Percentiles rank a stretch among this genome's conserved stretches.
Conservation (phyloP, 2,113 vertebrate species). For the Notothenia coriiceps region DNA sequence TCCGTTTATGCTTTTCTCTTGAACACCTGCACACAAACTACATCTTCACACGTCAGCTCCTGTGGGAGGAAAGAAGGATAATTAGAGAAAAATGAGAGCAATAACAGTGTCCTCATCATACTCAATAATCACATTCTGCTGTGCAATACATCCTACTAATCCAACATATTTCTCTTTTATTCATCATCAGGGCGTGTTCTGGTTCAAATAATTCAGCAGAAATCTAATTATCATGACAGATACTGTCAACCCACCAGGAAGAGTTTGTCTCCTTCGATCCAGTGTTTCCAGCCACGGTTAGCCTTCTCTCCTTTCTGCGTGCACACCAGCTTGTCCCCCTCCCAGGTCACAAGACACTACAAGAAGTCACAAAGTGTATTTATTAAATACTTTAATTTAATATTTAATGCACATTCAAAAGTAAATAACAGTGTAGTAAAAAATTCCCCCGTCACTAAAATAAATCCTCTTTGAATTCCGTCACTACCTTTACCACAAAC, state of each 20-base stretch:
- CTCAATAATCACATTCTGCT: background rate
- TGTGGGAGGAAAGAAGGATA: slow-evolving; percentile 59
- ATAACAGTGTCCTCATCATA: background rate
- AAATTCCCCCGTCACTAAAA: too few species aligned
- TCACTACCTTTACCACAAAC: background rate
- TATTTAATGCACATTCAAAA: background rate
- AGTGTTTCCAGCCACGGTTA: slow-evolving; percentile 94
- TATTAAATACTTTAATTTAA: background rate
- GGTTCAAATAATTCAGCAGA: background rate
- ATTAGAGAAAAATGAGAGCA: background rate
- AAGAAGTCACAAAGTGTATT: slow-evolving; percentile 18
- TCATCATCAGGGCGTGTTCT: background rate
- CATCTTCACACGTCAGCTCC: slow-evolving; percentile 91
- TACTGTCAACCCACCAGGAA: slow-evolving; percentile 85
- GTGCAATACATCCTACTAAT: background rate
- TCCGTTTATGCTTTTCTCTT: slow-evolving; percentile 85
- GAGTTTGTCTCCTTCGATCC: slow-evolving; percentile 90
- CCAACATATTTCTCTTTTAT: background rate
- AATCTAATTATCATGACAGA: background rate
- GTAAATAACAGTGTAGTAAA: too few species aligned
- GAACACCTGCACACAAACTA: slow-evolving; percentile 90
- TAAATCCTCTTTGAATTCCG: too few species aligned
- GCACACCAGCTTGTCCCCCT: slow-evolving; percentile 89
- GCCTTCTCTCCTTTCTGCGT: slow-evolving; percentile 93
- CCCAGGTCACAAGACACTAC: slow-evolving; percentile 90